These are phyloP conservation scores for Rapana venosa DNA, from an alignment of 2,888 invertebrate species.

Conservation along the genomic window DNA sequence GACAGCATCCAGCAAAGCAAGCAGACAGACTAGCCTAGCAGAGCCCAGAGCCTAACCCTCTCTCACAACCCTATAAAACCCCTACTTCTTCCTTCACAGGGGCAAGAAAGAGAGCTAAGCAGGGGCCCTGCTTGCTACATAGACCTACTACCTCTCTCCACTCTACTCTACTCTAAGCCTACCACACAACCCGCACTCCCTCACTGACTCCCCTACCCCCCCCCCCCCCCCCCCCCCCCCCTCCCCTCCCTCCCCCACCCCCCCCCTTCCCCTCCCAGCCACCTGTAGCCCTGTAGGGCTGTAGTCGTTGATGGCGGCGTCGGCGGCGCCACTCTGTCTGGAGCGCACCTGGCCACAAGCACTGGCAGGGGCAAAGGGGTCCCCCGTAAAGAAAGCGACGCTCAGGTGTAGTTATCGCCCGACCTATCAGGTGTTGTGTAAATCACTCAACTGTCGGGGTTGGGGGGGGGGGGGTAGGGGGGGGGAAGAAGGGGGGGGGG, in stretches of 20 bases:
- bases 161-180: too few species aligned
- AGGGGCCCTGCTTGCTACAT: too few species aligned
- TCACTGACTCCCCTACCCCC: not conserved
- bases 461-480: not conserved
- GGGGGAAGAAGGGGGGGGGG: too few species aligned
- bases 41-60: too few species aligned
- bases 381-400: slow-evolving; percentile 36
- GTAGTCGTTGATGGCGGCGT: slow-evolving; percentile 21
- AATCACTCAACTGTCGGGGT: slow-evolving; percentile 46
- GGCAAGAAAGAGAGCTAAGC: too few species aligned
- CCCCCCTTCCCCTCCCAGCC: not conserved
- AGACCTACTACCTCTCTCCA: too few species aligned
- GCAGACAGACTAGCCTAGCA: too few species aligned
- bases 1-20: too few species aligned
- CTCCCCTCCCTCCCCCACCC: not conserved
- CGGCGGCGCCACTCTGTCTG: slow-evolving; percentile 53
- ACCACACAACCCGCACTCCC: too few species aligned
- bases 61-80: too few species aligned
- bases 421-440: slow-evolving; percentile 42
- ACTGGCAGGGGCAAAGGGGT: slow-evolving; percentile 19
- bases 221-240: not conserved
- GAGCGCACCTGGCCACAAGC: slow-evolving; percentile 55
- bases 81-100: too few species aligned
- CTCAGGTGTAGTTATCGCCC: slow-evolving; percentile 47
- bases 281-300: not conserved